Evolutionary conservation across 2,113 vertebrate species (phyloP), one percentile per base, ranked within the genome.

Genomic region (Malurus cyaneus): DNA sequence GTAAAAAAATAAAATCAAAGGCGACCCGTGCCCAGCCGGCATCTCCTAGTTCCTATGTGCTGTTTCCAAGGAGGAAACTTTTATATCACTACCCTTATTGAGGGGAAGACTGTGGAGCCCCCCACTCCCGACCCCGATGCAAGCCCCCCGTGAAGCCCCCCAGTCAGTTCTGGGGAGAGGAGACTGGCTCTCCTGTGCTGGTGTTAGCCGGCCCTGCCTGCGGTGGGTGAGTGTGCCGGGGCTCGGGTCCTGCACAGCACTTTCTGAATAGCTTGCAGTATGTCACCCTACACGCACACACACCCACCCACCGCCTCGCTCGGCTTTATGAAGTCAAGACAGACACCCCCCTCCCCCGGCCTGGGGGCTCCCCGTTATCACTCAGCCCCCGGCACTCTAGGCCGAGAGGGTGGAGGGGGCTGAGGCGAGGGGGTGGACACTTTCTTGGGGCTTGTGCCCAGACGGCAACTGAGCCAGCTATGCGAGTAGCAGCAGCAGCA

Each of bases 201-300:
- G 12, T 57, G 44, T 11, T 71, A 65, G 82, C 56, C 52, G 80
- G 86, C 96, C 84, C 80, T 88, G 93, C 92, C 84, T 94, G 94
- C 73, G 82, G 86, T 71, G 64, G 83, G n/a, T 7, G 86, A 78
- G 41, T 23, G 91, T 67, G 72, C 49, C 54, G 94, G 81, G 49
- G 89, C 85, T 78, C n/a, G 31, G 81, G 93, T 93, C 95, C 95
- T 92, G 94, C 82, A 80, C 72, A 24, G 86, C 95, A 98, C 97
- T 98, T 98, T 97, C 73, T 87, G 95, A 90, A 96, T 66, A 97
- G 96, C 97, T 97, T 92, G 96, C 95, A 92, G 53, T 80, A 52
- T 92, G 74, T 82, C 94, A 70, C 93, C 94, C 78, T 50, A 61
- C 69, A 91, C 67, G 41, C 81, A 19, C 42, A 10, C 34, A 6